Base-by-base conservation (phyloP, 1,140 invertebrate species). In the Leptopilina boulardi region DNA sequence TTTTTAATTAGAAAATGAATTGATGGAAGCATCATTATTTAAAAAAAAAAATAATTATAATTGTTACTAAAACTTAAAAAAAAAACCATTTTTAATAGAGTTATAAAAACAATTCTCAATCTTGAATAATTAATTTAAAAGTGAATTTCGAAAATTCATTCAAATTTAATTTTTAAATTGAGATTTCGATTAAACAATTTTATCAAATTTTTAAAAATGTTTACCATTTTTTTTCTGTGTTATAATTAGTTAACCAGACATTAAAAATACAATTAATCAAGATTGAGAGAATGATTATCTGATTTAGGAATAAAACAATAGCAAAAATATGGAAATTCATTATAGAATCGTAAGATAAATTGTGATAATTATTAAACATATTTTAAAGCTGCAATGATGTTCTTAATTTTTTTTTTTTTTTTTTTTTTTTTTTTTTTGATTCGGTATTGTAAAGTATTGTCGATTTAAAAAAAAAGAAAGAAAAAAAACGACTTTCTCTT, bases 401-500 rank as follows among this genome's bases (percentile, higher is more conserved):
- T 56, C 10, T 11, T 10, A 8, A 23, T 11, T n/a, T n/a, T n/a
- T n/a, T n/a, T n/a, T n/a, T n/a, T n/a, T n/a, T n/a, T 19, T 54
- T 11, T 30, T 30, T 30, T 30, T 30, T 30, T 30, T 30, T 38
- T 38, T 38, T 38, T 15, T 30, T 30, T 23, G 11, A 15, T 66
- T 66, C 59, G 59, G 26, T 59, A 66, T 19, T 54, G 21, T 54
- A 54, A 54, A 21, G 51, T 66, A 66, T 66, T 66, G 59, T 66
- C 59, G 26, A 34, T 6, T 3, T 66, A 30, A 66, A 30, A 66
- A 66, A n/a, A 66, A n/a, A n/a, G n/a, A n/a, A n/a, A n/a, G n/a
- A n/a, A 30, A 66, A 30, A 66, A 66, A n/a, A 66, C 23, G 59
- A 66, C 23, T 66, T 66, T 34, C 26, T 66, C 59, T 66, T 66